phyloP scores from a whole-genome alignment of 1,140 invertebrate genomes.

The Colletes latitarsis region DNA sequence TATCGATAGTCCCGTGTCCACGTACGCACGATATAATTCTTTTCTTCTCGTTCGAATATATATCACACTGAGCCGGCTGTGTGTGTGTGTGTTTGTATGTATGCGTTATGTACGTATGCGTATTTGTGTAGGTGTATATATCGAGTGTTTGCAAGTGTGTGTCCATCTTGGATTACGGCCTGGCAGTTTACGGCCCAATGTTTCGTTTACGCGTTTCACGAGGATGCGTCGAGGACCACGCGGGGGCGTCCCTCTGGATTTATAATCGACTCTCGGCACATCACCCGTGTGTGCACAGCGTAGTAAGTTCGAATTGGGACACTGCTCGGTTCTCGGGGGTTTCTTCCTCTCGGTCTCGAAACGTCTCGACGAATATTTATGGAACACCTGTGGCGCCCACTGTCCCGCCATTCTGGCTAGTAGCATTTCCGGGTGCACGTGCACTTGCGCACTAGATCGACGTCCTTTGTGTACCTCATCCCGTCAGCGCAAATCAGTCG shows the following conservation, averaged over 20 bases:
- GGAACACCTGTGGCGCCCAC: conserved; percentile 47
- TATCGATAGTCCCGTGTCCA: conserved; percentile 58
- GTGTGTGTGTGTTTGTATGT: conserved; percentile 18
- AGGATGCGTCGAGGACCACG: conserved; percentile 38
- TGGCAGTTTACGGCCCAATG: conserved; percentile 50
- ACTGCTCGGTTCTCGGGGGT: conserved; percentile 54
- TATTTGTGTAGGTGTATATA: neutral
- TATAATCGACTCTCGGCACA: conserved; percentile 16
- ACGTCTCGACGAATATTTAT: conserved; percentile 51
- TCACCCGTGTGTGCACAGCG: conserved; percentile 25
- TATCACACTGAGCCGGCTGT: conserved; percentile 70
- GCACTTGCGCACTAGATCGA: conserved; percentile 97
- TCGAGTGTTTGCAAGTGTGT: conserved; percentile 32
- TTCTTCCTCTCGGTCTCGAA: conserved; percentile 57
- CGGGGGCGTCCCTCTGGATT: neutral
- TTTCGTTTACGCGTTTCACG: conserved; percentile 33
- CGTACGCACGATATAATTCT: conserved; percentile 62
- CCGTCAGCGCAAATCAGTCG: conserved; percentile 96
- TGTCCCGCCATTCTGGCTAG: conserved; percentile 76
- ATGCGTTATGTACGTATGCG: neutral
- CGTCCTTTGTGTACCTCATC: conserved; percentile 95
- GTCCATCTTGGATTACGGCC: conserved; percentile 58
- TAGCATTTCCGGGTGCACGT: conserved; percentile 92
- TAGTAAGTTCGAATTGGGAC: conserved; percentile 47
- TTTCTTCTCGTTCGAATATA: conserved; percentile 55